A percentile compares a stretch with the other conserved stretches of the same genome.
phyloP scores from a whole-genome alignment of 2,797 vertebrate species.

The Enteromius trimaculatus region DNA sequence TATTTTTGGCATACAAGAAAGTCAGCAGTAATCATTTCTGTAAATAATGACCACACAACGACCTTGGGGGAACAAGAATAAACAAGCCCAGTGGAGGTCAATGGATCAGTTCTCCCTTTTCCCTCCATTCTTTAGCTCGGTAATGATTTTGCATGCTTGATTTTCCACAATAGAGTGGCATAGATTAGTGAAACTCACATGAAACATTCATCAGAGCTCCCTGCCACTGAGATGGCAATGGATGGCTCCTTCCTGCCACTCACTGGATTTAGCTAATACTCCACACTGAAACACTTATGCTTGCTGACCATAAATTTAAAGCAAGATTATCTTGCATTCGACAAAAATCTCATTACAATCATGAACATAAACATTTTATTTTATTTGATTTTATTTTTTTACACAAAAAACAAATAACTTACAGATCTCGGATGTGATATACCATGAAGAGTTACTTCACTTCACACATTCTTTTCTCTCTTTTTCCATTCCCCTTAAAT shows the following conservation, averaged over 20 bases:
- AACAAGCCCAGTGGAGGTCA: conserved; percentile 57
- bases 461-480: background rate
- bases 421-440: background rate
- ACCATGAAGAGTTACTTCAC: conserved; percentile 10
- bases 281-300: conserved; percentile 34
- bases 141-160: conserved; percentile 59
- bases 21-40: conserved; percentile 48
- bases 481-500: background rate
- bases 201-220: conserved; percentile 62
- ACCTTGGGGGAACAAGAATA: conserved; percentile 53
- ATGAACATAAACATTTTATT: background rate
- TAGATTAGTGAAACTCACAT: conserved; percentile 59
- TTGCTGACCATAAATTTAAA: conserved; percentile 22
- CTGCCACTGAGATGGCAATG: conserved; percentile 43
- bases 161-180: conserved; percentile 55
- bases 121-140: conserved; percentile 33
- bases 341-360: background rate
- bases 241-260: conserved; percentile 49
- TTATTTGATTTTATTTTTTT: too few relatives aligned
- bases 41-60: conserved; percentile 59
- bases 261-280: conserved; percentile 48
- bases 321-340: background rate
- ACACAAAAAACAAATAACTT: background rate
- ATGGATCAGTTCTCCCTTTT: conserved; percentile 40
- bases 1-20: conserved; percentile 40